Evolutionary conservation across 2,888 invertebrate species (phyloP).

Genomic region (Leptogaster cylindrica): DNA sequence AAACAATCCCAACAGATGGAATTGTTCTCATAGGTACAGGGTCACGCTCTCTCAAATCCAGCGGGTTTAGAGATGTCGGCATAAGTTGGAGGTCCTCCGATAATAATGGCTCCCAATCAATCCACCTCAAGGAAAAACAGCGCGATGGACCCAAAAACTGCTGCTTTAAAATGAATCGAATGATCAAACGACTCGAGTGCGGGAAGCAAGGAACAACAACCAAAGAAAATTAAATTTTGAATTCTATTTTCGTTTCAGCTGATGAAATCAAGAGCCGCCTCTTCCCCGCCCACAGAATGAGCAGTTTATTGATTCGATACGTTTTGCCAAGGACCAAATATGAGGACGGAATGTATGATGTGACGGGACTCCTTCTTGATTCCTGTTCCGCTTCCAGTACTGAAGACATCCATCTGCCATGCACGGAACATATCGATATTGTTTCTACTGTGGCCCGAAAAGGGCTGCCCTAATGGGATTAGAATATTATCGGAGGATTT

Average conservation of each 20-base stretch:
- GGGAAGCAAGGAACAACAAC: not conserved
- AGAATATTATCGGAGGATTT: slow-evolving; percentile 28
- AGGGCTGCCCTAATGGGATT: slow-evolving; percentile 17
- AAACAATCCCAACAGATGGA: too few species aligned
- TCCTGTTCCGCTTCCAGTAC: not conserved
- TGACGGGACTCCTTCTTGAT: not conserved
- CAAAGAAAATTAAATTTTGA: slow-evolving; percentile 33
- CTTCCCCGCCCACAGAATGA: slow-evolving; percentile 5
- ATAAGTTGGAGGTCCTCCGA: not conserved
- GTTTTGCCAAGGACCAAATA: slow-evolving; percentile 23
- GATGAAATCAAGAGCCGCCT: slow-evolving; percentile 31
- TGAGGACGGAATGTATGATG: slow-evolving; percentile 30
- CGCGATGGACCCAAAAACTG: not conserved
- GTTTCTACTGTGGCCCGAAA: slow-evolving; percentile 16
- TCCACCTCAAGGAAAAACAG: slow-evolving; percentile 17
- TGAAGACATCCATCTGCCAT: not conserved
- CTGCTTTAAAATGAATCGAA: slow-evolving; percentile 21
- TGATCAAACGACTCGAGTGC: slow-evolving; percentile 14
- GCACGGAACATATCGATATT: not conserved
- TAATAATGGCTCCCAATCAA: not conserved
- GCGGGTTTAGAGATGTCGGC: too few species aligned
- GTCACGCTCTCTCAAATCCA: too few species aligned
- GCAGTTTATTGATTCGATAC: slow-evolving; percentile 34
- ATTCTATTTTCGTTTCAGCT: slow-evolving; percentile 37
- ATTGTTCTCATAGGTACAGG: too few species aligned